These are phyloP conservation scores for Belgica antarctica DNA, from an alignment of 2,888 invertebrate species.

Conservation along the genomic window DNA sequence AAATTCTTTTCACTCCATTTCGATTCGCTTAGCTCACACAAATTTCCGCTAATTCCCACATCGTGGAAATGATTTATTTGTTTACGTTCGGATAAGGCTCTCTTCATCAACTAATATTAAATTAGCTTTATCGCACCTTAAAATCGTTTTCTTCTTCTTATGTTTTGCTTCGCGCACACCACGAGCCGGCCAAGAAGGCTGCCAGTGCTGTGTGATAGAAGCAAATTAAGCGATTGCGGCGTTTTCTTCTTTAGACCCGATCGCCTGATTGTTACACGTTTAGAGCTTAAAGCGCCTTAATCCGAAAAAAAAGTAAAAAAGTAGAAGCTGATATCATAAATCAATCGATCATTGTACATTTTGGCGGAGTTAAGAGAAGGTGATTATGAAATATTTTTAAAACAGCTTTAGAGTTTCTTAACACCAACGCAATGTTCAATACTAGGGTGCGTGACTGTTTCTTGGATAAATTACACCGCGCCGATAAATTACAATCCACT, in stretches of 20 bases:
- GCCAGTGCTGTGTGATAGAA: neutral
- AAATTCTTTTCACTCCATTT: neutral
- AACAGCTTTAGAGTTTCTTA: too few relatives aligned
- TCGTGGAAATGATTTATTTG: constrained; percentile 27
- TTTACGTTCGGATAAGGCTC: constrained; percentile 18
- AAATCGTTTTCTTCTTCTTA: neutral
- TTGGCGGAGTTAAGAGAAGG: neutral
- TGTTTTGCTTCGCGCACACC: neutral
- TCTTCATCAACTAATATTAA: constrained; percentile 6
- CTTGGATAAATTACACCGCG: too few relatives aligned
- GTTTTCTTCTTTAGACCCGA: constrained; percentile 8
- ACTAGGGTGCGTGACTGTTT: too few relatives aligned
- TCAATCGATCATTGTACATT: constrained; percentile 41
- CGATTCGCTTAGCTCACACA: neutral
- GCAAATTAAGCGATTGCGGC: neutral
- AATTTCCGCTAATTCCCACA: neutral
- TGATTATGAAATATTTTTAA: constrained; percentile 25
- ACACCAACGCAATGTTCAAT: constrained; percentile 14
- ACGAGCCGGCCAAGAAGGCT: neutral
- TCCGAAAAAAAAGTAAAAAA: too few relatives aligned
- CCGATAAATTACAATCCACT: too few relatives aligned
- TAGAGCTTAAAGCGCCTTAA: constrained; percentile 33
- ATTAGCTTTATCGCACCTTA: constrained; percentile 15
- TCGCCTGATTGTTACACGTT: constrained; percentile 19
- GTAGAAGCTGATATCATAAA: constrained; percentile 42